Conservation (phyloP, 1,140 invertebrate genomes). For the Rhizoglyphus robini region DNA sequence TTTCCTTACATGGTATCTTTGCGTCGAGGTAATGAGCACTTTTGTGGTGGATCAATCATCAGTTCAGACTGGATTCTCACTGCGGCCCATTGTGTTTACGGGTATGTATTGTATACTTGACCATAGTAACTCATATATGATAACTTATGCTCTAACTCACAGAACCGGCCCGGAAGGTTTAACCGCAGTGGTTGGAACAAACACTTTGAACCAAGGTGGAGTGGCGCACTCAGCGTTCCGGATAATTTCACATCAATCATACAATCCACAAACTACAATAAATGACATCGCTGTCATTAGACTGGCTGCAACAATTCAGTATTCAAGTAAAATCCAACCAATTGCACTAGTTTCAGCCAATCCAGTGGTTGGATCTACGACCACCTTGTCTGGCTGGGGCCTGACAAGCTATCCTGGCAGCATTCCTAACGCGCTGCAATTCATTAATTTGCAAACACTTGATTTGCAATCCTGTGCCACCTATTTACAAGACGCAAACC, state of each 20-base stretch:
- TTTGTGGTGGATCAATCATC: constrained; percentile 67
- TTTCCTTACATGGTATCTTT: neutral
- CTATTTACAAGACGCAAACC: no score
- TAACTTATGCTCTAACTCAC: neutral
- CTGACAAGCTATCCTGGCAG: neutral
- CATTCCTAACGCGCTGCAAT: neutral
- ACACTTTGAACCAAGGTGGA: neutral
- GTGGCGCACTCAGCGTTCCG: neutral
- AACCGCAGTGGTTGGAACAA: neutral
- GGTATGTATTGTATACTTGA: neutral
- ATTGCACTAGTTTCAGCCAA: neutral
- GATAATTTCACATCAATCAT: neutral
- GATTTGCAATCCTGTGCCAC: neutral
- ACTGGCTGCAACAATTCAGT: neutral
- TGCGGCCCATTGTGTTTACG: constrained; percentile 64
- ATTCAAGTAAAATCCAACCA: neutral
- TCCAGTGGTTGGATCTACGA: neutral
- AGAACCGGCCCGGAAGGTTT: neutral
- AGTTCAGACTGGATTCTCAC: constrained; percentile 61
- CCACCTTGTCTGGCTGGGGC: neutral
- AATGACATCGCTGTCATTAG: neutral
- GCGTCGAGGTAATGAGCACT: constrained; percentile 31
- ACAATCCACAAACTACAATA: neutral
- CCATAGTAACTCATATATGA: neutral
- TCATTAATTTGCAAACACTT: neutral